Conservation (phyloP, 1,140 invertebrate genomes). For the Mylabris phalerata region DNA sequence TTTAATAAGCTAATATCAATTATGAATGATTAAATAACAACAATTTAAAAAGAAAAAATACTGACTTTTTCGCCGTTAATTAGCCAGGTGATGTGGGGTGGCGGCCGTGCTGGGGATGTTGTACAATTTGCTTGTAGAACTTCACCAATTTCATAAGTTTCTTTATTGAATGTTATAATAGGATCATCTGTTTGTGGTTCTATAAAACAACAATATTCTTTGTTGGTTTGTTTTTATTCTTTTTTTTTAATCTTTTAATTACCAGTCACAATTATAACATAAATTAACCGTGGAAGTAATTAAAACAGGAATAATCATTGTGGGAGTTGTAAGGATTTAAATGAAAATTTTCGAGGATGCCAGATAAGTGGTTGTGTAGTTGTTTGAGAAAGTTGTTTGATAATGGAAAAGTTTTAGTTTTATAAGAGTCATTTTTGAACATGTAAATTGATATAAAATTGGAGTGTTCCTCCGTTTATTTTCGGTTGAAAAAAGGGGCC, state of each 20-base stretch:
- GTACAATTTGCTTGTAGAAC: slow-evolving; percentile 69
- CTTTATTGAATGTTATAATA: slow-evolving; percentile 63
- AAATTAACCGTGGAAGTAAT: background rate
- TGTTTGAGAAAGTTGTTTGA: too few relatives aligned
- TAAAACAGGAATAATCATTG: too few relatives aligned
- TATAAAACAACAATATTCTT: slow-evolving; percentile 44
- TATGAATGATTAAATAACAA: background rate
- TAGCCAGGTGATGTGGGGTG: slow-evolving; percentile 74
- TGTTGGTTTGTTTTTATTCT: background rate
- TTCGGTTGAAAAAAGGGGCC: too few relatives aligned
- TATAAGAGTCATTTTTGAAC: too few relatives aligned
- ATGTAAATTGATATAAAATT: too few relatives aligned
- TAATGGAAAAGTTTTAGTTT: too few relatives aligned
- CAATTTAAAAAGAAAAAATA: background rate
- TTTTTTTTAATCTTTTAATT: too few relatives aligned
- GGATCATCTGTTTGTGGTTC: slow-evolving; percentile 64
- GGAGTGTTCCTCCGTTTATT: too few relatives aligned
- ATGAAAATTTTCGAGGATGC: too few relatives aligned
- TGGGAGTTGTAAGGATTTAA: too few relatives aligned
- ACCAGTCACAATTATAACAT: background rate
- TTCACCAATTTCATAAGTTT: slow-evolving; percentile 60
- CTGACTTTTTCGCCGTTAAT: slow-evolving; percentile 74
- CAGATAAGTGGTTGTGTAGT: too few relatives aligned
- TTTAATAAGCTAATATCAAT: background rate
- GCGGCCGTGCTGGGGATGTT: slow-evolving; percentile 63